Conservation (phyloP, 2,888 invertebrate species). For the Leptothorax acervorum region DNA sequence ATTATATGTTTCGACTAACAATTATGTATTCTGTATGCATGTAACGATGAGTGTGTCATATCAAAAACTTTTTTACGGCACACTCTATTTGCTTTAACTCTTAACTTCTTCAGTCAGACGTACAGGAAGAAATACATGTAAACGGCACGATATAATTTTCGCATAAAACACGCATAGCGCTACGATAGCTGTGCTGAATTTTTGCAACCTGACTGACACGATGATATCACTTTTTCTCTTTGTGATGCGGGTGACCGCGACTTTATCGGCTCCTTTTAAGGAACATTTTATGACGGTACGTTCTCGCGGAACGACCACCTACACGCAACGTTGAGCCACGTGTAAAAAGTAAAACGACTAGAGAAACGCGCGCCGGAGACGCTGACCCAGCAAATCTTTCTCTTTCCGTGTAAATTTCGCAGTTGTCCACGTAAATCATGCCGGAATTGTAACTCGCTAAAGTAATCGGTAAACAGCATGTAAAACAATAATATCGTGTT, state of each 20-base stretch:
- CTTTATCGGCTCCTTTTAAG: conserved; percentile 73
- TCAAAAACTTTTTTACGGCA: background rate
- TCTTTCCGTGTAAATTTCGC: conserved; percentile 34
- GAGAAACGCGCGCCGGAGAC: conserved; percentile 18
- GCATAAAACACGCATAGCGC: background rate
- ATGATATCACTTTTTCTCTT: conserved; percentile 59
- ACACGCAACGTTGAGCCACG: conserved; percentile 32
- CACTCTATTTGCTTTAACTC: background rate
- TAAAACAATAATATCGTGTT: background rate
- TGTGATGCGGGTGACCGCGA: conserved; percentile 56
- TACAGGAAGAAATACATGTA: background rate
- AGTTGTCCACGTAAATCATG: conserved; percentile 35
- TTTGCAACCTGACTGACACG: conserved; percentile 23
- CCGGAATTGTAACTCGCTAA: background rate
- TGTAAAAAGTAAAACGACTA: conserved; percentile 52
- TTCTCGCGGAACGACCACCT: conserved; percentile 68
- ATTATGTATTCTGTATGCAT: background rate
- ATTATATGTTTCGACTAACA: background rate
- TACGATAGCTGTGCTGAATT: conserved; percentile 2
- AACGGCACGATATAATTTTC: conserved; percentile 4
- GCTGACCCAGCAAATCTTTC: conserved; percentile 46
- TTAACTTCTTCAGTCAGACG: background rate
- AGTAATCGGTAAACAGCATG: background rate
- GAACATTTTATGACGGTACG: conserved; percentile 61
- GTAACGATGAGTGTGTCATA: background rate